These are phyloP conservation scores for Hanleya hanleyi DNA, from an alignment of 2,888 invertebrate species.

Conservation along the genomic window DNA sequence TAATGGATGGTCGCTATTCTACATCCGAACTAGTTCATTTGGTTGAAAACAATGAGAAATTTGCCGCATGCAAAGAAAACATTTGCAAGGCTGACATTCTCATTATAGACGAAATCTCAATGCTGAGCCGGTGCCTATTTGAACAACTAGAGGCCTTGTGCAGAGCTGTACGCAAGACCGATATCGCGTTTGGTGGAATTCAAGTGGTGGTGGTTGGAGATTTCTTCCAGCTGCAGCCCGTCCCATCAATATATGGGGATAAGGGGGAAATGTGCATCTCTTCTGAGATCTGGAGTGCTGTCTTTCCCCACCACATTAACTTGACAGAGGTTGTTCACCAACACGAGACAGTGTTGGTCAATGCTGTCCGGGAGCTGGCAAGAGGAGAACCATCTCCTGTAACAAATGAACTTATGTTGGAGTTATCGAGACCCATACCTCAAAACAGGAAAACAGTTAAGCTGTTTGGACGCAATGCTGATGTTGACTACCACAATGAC, in stretches of 20 bases:
- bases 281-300: neutral
- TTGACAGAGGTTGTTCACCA: neutral
- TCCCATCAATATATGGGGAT: neutral
- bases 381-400: slow-evolving; percentile 1
- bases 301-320: neutral
- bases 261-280: neutral
- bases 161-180: neutral
- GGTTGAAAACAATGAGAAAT: neutral
- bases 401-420: slow-evolving; percentile 6
- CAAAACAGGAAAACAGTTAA: too few species aligned
- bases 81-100: neutral
- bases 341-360: neutral
- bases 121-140: neutral
- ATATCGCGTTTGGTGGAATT: neutral
- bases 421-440: slow-evolving; percentile 8
- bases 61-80: neutral
- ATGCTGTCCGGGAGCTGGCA: slow-evolving; percentile 10
- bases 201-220: neutral
- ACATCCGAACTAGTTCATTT: neutral
- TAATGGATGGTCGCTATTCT: slow-evolving; percentile 1
- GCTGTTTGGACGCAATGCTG: slow-evolving; percentile 16
- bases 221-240: slow-evolving; percentile 1
- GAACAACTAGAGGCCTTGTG: neutral
- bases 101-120: slow-evolving; percentile 17
- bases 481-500: slow-evolving; percentile 9